These are phyloP conservation scores for Glandiceps talaboti DNA, from an alignment of 53 echinoderm and acorn worm genomes.

Conservation along the genomic window DNA sequence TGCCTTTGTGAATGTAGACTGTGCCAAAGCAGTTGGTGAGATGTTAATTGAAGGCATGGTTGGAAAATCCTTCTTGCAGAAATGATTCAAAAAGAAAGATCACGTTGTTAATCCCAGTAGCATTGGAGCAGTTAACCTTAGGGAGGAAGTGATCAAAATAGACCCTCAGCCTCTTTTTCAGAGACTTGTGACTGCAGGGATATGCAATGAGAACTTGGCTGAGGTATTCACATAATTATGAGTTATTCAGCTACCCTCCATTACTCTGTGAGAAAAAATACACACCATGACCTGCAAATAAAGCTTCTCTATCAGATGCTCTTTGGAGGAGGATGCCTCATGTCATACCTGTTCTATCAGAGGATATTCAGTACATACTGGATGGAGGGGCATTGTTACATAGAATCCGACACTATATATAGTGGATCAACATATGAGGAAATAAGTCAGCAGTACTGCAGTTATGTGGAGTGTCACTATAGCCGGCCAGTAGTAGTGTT, in stretches of 20 bases:
- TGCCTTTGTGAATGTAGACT: slow-evolving; percentile 25
- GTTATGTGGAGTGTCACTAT: not conserved
- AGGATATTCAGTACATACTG: not conserved
- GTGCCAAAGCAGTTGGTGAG: slow-evolving; percentile 15
- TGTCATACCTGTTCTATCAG: too few relatives aligned
- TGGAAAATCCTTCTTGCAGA: slow-evolving; percentile 10
- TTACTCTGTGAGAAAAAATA: not conserved
- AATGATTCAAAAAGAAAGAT: slow-evolving; percentile 12
- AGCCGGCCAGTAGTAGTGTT: slow-evolving; percentile 2
- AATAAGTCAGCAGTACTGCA: slow-evolving; percentile 2
- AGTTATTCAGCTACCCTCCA: not conserved
- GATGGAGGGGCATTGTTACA: slow-evolving; percentile 11
- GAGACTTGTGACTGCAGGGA: slow-evolving; percentile 5
- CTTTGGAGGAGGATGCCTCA: too few relatives aligned
- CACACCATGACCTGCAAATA: not conserved
- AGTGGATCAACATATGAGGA: not conserved
- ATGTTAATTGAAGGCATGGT: slow-evolving; percentile 16
- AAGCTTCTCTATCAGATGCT: not conserved
- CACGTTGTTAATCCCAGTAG: too few relatives aligned
- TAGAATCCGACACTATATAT: not conserved
- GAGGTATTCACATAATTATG: slow-evolving; percentile 18
- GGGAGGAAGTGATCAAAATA: not conserved
- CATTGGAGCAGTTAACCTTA: slow-evolving; percentile 6
- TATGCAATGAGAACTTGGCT: slow-evolving; percentile 11
- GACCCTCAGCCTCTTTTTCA: slow-evolving; percentile 14